Percentiles rank a stretch among this genome's conserved stretches.
Evolutionary conservation across 2,113 vertebrate genomes (phyloP).

Genomic region (Pterocles orientalis): DNA sequence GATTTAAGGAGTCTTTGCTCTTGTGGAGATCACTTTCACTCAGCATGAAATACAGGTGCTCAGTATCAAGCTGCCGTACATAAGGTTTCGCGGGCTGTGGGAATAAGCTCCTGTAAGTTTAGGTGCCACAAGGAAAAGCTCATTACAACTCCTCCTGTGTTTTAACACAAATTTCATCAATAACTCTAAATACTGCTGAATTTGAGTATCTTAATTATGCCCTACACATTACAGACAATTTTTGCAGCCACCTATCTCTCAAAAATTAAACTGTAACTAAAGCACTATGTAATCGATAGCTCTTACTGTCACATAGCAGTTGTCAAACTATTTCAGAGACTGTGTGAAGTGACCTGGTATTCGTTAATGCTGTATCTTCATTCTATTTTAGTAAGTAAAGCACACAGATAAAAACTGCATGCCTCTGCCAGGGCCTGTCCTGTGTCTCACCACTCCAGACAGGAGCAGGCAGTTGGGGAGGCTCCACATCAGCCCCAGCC

Average conservation of each 20-base stretch:
- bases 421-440: not conserved
- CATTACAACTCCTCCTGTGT: not conserved
- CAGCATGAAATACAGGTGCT: not conserved
- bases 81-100: not conserved
- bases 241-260: not conserved
- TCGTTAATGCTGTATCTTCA: not conserved
- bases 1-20: not conserved
- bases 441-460: accelerated
- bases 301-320: not conserved
- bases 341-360: accelerated
- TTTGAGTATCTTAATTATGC: not conserved
- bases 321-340: not conserved
- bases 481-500: not conserved
- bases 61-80: not conserved
- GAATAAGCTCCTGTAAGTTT: not conserved
- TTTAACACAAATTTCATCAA: not conserved
- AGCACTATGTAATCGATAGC: not conserved
- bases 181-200: not conserved
- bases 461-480: accelerated
- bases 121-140: not conserved
- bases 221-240: not conserved
- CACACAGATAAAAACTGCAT: not conserved
- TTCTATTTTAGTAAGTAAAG: not conserved
- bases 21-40: not conserved
- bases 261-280: not conserved